Evolutionary conservation across 1,140 invertebrate species (phyloP).

Genomic region (Ips typographus): DNA sequence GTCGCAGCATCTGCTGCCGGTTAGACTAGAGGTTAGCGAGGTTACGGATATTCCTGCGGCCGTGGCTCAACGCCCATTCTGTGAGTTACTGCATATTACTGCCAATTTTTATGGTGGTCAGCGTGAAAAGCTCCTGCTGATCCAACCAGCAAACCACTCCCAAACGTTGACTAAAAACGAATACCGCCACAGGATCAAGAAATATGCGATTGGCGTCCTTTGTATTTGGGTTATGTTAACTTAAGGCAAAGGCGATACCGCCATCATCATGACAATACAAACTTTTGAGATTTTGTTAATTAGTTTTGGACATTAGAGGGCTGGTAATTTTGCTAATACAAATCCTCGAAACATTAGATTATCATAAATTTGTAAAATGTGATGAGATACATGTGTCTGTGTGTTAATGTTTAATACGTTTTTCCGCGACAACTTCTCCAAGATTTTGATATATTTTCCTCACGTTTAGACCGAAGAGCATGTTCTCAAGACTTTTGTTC

Average conservation of each 20-base stretch:
- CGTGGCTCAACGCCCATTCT: not conserved
- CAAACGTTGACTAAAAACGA: conserved; percentile 26
- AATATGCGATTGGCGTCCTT: not conserved
- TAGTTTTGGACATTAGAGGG: too few species aligned
- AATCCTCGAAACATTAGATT: too few species aligned
- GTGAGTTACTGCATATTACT: conserved; percentile 35
- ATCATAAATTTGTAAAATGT: too few species aligned
- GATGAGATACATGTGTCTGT: too few species aligned
- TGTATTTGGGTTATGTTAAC: not conserved
- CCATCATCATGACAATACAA: too few species aligned
- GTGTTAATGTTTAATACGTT: too few species aligned
- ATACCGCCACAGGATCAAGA: conserved; percentile 24
- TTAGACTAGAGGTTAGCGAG: conserved; percentile 16
- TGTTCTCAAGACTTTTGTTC: too few species aligned
- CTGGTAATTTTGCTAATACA: too few species aligned
- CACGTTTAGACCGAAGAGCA: too few species aligned
- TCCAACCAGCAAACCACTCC: conserved; percentile 24
- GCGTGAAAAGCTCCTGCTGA: conserved; percentile 33
- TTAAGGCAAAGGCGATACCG: not conserved
- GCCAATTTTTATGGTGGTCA: conserved; percentile 27
- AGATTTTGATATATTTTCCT: too few species aligned
- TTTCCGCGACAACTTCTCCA: too few species aligned
- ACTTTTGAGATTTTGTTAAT: too few species aligned
- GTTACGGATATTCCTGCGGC: conserved; percentile 4
- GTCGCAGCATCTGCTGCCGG: conserved; percentile 24